Base-by-base conservation (phyloP, 2,888 invertebrate genomes). In the Sepioteuthis lessoniana region DNA sequence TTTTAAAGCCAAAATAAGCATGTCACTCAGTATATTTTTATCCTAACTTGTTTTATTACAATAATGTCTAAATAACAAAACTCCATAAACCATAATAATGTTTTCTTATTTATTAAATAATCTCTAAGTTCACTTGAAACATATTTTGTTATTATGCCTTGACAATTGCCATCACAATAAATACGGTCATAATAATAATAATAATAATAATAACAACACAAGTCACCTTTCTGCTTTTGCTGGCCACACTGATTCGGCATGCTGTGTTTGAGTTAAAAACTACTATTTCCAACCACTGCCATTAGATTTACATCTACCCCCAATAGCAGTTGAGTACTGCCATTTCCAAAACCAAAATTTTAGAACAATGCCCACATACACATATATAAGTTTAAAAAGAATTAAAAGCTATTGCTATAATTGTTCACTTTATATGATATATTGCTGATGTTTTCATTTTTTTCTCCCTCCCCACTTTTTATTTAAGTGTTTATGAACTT, bases 291-390 rank as follows among this genome's bases (percentile, higher is more conserved):
- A 76, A 76, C 35, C 76, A 76, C 76, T 76, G 76, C 76, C 76
- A 76, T 76, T 76, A n/a, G 76, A n/a, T 35, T 35, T n/a, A 35
- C 76, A 76, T n/a, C 76, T 76, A 76, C 76, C 76, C 76, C n/a
- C 76, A 76, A 76, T 76, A 76, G 76, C 76, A 76, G 76, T 76
- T 76, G 76, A 19, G 76, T 76, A 76, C 10, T 76, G 76, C 76
- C 76, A 76, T 76, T 76, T 76, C 76, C 76, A n/a, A 76, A 76
- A n/a, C 76, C 76, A 76, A 35, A n/a, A 76, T 76, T n/a, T 76
- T 13, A 76, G n/a, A 21, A 35, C n/a, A 35, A 76, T 19, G n/a
- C 1, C 16, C 0, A 60, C 4, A 28, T 60, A 60, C 1, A 28
- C 1, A 60, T 28, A 60, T 21, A 60, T 60, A 28, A 7, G 35